Evolutionary conservation across 2,113 vertebrate genomes (phyloP).

Genomic region (Chiloscyllium plagiosum): DNA sequence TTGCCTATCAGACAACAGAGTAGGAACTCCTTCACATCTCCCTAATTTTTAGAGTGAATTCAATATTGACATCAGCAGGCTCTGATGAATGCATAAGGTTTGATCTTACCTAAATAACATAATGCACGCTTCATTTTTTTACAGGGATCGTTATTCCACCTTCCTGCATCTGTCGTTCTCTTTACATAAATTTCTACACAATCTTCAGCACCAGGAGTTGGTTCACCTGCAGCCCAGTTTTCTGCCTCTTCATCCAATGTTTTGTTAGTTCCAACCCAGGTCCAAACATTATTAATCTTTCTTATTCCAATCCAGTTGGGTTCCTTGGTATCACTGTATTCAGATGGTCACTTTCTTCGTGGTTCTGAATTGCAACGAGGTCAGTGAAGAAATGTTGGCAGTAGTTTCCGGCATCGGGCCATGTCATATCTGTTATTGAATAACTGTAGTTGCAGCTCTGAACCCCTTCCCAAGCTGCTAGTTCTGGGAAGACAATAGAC

Average conservation of each 20-base stretch:
- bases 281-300: conserved; percentile 67
- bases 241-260: conserved; percentile 60
- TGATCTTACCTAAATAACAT: conserved; percentile 19
- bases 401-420: conserved; percentile 62
- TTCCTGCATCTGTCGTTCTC: conserved; percentile 50
- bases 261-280: conserved; percentile 86
- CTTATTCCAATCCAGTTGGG: conserved; percentile 79
- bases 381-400: conserved; percentile 70
- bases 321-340: conserved; percentile 56
- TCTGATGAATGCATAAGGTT: background rate
- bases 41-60: background rate
- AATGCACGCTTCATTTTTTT: conserved; percentile 61
- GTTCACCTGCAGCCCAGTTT: conserved; percentile 78
- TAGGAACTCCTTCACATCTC: background rate
- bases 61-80: background rate
- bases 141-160: conserved; percentile 86
- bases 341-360: conserved; percentile 73
- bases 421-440: conserved; percentile 54
- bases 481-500: conserved; percentile 49
- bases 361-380: conserved; percentile 89
- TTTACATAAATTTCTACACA: conserved; percentile 94
- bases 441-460: conserved; percentile 71
- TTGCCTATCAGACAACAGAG: background rate
- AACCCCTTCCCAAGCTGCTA: conserved; percentile 48
- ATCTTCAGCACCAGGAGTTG: conserved; percentile 77